Base-by-base conservation (phyloP, 2,797 vertebrate genomes). In the Coregonus suidteri region DNA sequence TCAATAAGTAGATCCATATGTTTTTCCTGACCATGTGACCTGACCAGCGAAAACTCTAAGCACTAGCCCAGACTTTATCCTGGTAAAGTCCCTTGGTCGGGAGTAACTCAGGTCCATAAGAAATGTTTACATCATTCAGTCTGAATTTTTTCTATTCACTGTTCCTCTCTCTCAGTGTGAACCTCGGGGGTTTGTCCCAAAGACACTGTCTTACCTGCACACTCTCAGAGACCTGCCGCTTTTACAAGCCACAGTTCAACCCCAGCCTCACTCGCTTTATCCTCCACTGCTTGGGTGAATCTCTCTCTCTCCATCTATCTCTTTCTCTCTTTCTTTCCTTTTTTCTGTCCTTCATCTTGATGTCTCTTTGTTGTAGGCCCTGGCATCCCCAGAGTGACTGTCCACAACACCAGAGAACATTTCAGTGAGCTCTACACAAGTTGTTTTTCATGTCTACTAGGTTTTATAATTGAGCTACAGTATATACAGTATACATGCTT, bases 261-360 rank as follows among this genome's bases (percentile, higher is more conserved):
- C 89, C 90, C 62, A 82, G 80, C 59, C 80, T 79, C 62, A 88
- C 80, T 64, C 74, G 85, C 68, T 89, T 92, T 68, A 83, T 83
- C 52, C 83, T 92, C 20, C 86, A 86, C 77, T 92, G 91, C 83
- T 85, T 90, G 77, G 91, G 91, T 91, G 73, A 79, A 78, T 35
- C 56, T 59, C 41, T 47, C 41, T 13, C 41, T 13, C 9, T 47
- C 41, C 41, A 3, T 47, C 35, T 37, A 37, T 65, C 18, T 65
- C 62, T 14, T 25, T 4, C 25, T 65, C 18, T 25, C 62, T 65
- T 65, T 31, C 25, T 65, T 65, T 13, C 4, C 7, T 18, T 56
- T n/a, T 56, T 56, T 56, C 51, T 65, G 20, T 18, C 37, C 34
- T 34, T 9, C 31, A 53, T 31, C 11, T 65, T 31, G 62, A 20